Base-by-base conservation (phyloP, 2,797 vertebrate species). In the Schizothorax lantsangensis region DNA sequence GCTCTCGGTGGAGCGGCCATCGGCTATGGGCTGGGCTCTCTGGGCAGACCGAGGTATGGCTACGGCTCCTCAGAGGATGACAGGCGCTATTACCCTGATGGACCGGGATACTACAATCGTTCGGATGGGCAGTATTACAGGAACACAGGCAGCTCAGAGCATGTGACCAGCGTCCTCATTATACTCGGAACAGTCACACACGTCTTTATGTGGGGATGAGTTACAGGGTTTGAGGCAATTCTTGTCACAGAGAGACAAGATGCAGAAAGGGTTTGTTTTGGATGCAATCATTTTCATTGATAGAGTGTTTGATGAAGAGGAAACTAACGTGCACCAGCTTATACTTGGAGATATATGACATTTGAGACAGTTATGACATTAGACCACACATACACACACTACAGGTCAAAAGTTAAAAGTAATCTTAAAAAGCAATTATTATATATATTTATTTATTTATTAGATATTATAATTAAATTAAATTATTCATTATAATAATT, bases 1-100 rank as follows among this genome's bases (percentile, higher is more conserved):
- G 89, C 93, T 0, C 68, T 95, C 49, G 95, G 95, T 0, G 94
- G 95, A 15, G 93, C 93, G 0, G 95, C 94, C 23, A 93, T 95
- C 1, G 95, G 95, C 0, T 95, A 92, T 0, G 94, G 95, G 4
- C 89, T 96, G 83, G 93, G 94, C 4, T 91, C 95, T 15, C 85
- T 95, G 0, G 93, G 94, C 3, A 92, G 54, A 84, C 79, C 90
- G 21, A 93, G 92, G 72, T 92, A 93, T 2, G 81, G 90, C 2
- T 9, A 89, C 2, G 30, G 91, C 5, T 80, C 88, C 8, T 88
- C 91, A 2, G 84, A 90, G 23, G 83, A 90, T 26, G 86, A 79
- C 71, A 72, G 91, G 19, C 89, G 89, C 19, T 43, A 66, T 62
- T 49, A 93, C 89, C 88, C 79, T 0, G 86, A 94, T 45, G 78